Conservation (phyloP, 2,888 invertebrate genomes). For the Drosophila conformis region DNA sequence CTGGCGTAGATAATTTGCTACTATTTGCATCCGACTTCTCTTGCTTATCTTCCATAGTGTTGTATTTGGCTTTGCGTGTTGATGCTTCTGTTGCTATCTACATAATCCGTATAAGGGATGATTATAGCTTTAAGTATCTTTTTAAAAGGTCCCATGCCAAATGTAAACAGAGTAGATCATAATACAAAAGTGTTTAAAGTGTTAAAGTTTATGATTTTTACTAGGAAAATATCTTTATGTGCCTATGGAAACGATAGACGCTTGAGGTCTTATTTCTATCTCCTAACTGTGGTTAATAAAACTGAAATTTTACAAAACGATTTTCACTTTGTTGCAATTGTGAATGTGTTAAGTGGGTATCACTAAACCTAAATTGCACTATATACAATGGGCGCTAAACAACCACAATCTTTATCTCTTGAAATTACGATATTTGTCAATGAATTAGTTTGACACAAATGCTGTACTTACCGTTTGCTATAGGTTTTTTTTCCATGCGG, state of each 20-base stretch:
- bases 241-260: neutral
- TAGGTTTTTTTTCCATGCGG: neutral
- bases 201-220: neutral
- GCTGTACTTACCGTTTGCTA: conserved; percentile 17
- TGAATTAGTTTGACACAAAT: neutral
- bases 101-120: conserved; percentile 4
- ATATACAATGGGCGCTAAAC: conserved; percentile 1
- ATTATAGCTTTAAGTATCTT: conserved; percentile 39
- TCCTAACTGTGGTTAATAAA: conserved; percentile 5
- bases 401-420: neutral
- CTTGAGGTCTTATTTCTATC: neutral
- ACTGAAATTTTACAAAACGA: neutral
- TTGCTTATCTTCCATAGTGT: conserved; percentile 59
- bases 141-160: conserved; percentile 9
- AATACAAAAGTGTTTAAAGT: neutral
- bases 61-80: conserved; percentile 1
- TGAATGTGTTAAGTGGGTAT: neutral
- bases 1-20: conserved; percentile 51
- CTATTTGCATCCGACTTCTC: conserved; percentile 43
- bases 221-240: conserved; percentile 8
- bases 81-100: conserved; percentile 23
- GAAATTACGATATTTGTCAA: neutral
- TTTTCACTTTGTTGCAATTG: neutral
- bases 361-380: neutral
- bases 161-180: neutral